phyloP scores from a whole-genome alignment of 1,140 invertebrate genomes.

The Drosophila cardini region DNA sequence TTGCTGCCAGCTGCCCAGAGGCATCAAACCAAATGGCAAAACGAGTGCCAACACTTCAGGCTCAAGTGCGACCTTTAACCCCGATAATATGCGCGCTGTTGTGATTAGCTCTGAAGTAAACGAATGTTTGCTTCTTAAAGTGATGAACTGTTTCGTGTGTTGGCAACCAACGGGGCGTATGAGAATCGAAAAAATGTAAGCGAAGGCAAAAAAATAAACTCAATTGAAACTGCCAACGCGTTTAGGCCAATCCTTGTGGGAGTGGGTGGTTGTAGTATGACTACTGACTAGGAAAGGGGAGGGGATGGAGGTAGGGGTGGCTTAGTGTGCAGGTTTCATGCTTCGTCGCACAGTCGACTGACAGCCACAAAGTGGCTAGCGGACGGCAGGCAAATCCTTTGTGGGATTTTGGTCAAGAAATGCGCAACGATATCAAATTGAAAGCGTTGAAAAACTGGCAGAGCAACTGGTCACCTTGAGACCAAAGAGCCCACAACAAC shows the following conservation, averaged over 20 bases:
- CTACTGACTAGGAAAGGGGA: too few relatives aligned
- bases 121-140: constrained; percentile 25
- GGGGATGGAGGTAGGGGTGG: neutral
- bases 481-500: constrained; percentile 29
- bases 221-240: constrained; percentile 5
- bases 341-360: constrained; percentile 36
- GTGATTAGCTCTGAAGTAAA: constrained; percentile 66
- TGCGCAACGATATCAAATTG: constrained; percentile 74
- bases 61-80: constrained; percentile 56
- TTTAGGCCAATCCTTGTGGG: neutral
- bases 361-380: constrained; percentile 31
- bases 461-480: constrained; percentile 21
- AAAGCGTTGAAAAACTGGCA: constrained; percentile 49
- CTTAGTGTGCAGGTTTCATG: constrained; percentile 53
- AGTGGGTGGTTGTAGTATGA: too few relatives aligned
- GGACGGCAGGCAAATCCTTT: constrained; percentile 59
- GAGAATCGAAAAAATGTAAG: neutral
- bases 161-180: constrained; percentile 21
- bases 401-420: constrained; percentile 76
- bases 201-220: neutral
- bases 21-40: constrained; percentile 67
- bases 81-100: constrained; percentile 51
- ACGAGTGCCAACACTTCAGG: constrained; percentile 55
- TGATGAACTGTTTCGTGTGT: constrained; percentile 64
- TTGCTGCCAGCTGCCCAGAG: constrained; percentile 26